Conservation (phyloP, 2,797 vertebrate genomes). For the Tragelaphus eurycerus region DNA sequence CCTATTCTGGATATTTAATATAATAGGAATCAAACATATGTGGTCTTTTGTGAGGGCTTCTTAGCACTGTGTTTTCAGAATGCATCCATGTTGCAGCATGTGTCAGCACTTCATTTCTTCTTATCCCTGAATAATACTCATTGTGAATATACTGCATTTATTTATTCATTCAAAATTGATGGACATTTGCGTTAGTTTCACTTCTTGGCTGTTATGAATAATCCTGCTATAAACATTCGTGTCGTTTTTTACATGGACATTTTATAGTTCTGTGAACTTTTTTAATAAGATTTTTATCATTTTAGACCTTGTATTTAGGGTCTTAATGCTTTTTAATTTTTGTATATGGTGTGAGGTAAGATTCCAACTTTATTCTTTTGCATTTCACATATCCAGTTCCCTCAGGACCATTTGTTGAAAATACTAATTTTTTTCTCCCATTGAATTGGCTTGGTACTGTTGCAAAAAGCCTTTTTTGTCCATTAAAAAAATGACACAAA, state of each 20-base stretch:
- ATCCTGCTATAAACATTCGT: background rate
- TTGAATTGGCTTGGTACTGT: background rate
- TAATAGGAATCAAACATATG: background rate
- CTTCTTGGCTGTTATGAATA: background rate
- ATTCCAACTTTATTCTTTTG: background rate
- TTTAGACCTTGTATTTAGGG: background rate
- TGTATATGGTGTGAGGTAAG: background rate
- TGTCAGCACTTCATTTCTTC: background rate
- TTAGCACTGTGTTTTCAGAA: background rate
- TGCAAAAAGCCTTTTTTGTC: background rate
- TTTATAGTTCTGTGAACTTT: background rate
- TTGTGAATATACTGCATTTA: background rate
- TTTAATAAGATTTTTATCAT: background rate
- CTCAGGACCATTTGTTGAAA: background rate
- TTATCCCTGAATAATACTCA: background rate
- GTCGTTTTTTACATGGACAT: background rate
- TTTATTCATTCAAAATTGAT: background rate
- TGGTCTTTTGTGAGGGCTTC: background rate
- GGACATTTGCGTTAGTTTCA: background rate
- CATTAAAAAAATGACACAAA: background rate
- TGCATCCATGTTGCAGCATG: background rate
- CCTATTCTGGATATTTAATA: background rate
- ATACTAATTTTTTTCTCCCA: background rate
- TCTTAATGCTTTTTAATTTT: slow-evolving; percentile 12
- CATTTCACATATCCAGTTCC: background rate